Base-by-base conservation (phyloP, 2,888 invertebrate species). In the Netelia inedita region DNA sequence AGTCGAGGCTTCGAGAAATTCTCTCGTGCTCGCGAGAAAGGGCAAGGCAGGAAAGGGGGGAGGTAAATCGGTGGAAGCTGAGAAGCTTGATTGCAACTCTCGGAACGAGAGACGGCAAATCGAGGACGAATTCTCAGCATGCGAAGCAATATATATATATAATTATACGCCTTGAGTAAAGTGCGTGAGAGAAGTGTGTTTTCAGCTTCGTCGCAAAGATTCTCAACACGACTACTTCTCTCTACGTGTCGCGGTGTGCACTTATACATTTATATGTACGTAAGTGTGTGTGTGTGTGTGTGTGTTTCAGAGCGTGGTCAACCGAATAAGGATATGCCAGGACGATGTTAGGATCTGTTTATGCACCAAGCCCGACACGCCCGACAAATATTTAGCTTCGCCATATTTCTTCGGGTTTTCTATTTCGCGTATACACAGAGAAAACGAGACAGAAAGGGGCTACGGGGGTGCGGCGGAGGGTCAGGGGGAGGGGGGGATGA, bases 331-430 rank as follows among this genome's bases (percentile, higher is more conserved):
- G 65, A 74, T 61, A 68, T 66, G 28, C 57, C 59, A 57, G 19
- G 61, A 61, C 28, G 73, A 69, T 69, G 78, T 66, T 66, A 79
- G 89, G 92, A 93, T 92, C 93, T 92, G 93, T 93, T 92, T 93
- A 91, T 93, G 92, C 90, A 92, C 92, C 90, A 90, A 89, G 89
- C 88, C 89, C 88, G 91, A 93, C 92, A 92, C 91, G 92, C 91
- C 91, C 91, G 92, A 92, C 92, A 93, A 93, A 93, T 93, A 93
- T 93, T 93, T 92, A 91, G 89, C 88, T 90, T 90, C 87, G 88
- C 83, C 78, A 89, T 90, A 89, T 91, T 88, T 57, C 46, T 65
- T 83, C 71, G 66, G 76, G 78, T 74, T 75, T 83, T 83, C 61
- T 83, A 83, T 85, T 85, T 87, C 79, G 85, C 68, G 57, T 59